Percentiles rank a stretch among this genome's conserved stretches.
These are phyloP conservation scores for Cotesia vestalis DNA, from an alignment of 1,140 invertebrate genomes.

Conservation along the genomic window DNA sequence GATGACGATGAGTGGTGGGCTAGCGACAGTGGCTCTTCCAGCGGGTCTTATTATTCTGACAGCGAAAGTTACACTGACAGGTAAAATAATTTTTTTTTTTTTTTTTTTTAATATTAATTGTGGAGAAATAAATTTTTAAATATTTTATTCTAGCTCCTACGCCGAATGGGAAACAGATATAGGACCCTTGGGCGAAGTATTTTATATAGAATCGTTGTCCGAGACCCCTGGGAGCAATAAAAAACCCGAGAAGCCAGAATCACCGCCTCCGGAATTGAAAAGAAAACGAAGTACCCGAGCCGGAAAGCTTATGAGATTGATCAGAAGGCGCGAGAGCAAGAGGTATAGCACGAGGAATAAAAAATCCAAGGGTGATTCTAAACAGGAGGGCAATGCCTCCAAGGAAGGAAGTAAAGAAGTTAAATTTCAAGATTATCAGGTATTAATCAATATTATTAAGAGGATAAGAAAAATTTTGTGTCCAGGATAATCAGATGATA, in stretches of 20 bases:
- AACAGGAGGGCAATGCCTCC: constrained; percentile 35
- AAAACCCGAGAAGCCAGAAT: constrained; percentile 42
- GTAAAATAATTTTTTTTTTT: constrained; percentile 16
- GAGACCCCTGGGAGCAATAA: constrained; percentile 47
- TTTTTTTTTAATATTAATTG: background rate
- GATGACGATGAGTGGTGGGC: constrained; percentile 60
- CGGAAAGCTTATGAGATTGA: constrained; percentile 60
- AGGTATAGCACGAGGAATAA: constrained; percentile 55
- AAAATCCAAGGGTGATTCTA: constrained; percentile 40
- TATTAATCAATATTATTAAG: background rate
- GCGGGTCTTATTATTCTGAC: constrained; percentile 62
- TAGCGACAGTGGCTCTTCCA: constrained; percentile 61
- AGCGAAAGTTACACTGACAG: constrained; percentile 50
- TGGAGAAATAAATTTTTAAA: background rate
- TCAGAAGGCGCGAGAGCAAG: constrained; percentile 60
- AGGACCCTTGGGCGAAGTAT: constrained; percentile 68
- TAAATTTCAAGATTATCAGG: constrained; percentile 56
- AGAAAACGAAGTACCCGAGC: constrained; percentile 58
- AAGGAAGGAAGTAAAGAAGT: constrained; percentile 54
- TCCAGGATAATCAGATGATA: too few relatives aligned
- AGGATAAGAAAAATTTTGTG: too few relatives aligned
- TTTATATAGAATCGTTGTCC: constrained; percentile 69
- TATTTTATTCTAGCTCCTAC: constrained; percentile 64
- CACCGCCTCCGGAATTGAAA: constrained; percentile 54
- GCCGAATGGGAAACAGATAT: constrained; percentile 73